These are phyloP conservation scores for Eupristina koningsbergeri DNA, from an alignment of 1,140 invertebrate species.

Conservation along the genomic window DNA sequence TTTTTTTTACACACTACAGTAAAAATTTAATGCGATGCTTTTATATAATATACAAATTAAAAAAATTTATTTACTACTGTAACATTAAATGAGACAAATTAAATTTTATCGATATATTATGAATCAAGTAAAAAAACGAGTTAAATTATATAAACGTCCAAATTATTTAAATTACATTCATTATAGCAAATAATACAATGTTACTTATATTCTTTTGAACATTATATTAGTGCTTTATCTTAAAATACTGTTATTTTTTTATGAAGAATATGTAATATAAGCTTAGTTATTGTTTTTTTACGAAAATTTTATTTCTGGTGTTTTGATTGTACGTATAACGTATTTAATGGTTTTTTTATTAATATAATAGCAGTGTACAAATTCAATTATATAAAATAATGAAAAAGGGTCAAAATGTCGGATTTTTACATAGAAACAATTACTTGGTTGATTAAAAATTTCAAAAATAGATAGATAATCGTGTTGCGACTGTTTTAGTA, in stretches of 20 bases:
- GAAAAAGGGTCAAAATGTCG: no score
- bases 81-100: background rate
- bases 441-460: no score
- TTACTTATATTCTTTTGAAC: background rate
- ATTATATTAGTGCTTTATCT: background rate
- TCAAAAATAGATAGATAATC: no score
- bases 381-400: no score
- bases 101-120: constrained; percentile 8
- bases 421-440: no score
- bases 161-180: background rate
- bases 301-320: no score
- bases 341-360: no score
- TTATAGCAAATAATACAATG: background rate
- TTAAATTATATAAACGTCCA: background rate
- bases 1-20: background rate
- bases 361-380: no score
- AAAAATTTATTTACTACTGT: background rate
- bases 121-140: background rate
- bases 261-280: no score
- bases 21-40: background rate
- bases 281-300: background rate
- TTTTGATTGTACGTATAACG: no score
- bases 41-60: background rate
- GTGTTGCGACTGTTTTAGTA: no score
- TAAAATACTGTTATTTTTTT: no score